Base-by-base conservation (phyloP, 1,140 invertebrate species). In the Carposina sasakii region DNA sequence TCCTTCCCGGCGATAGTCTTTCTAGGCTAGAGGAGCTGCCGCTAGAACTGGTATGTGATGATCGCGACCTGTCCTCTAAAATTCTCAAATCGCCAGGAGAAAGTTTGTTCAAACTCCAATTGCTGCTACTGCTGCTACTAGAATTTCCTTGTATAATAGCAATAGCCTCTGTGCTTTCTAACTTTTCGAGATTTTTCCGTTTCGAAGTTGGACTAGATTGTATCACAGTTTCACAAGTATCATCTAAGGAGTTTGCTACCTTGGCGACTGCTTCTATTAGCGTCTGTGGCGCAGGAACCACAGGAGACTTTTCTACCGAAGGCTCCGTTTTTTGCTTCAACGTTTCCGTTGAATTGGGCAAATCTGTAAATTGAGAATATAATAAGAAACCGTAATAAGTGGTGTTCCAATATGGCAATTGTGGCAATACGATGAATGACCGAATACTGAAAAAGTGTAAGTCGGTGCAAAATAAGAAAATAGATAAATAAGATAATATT, bases 161-260 rank as follows among this genome's bases (percentile, higher is more conserved):
- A 50, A 85, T 74, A 12, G 85, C 74, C 58, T 88, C 86, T 13
- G 71, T 52, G 42, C 68, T 83, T 60, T 87, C 85, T 28, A 83
- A 48, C 50, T 81, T 76, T 39, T 85, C 79, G 2, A 86, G 60
- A 39, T 87, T 69, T 59, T 85, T 87, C 47, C 87, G 60, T 57
- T 84, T 86, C 1, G 85, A 76, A 58, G 84, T 71, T 22, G 88
- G 87, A 63, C 88, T 89, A 3, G 85, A 87, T 59, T 88, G 87
- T 44, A 90, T 88, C 0, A 88, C 87, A 12, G 87, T 87, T 57
- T 89, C 90, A 8, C 91, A 91, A 5, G 91, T 88, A 58, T 90
- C 88, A 57, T 92, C 91, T 10, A 92, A 60, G n/a, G 88, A 87
- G 41, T 87, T 89, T 1, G 89, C 90, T 1, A 91, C 89, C 63